Evolutionary conservation across 2,888 invertebrate genomes (phyloP), one percentile per base, ranked within the genome.

Genomic region (Amblyteles armatorius): DNA sequence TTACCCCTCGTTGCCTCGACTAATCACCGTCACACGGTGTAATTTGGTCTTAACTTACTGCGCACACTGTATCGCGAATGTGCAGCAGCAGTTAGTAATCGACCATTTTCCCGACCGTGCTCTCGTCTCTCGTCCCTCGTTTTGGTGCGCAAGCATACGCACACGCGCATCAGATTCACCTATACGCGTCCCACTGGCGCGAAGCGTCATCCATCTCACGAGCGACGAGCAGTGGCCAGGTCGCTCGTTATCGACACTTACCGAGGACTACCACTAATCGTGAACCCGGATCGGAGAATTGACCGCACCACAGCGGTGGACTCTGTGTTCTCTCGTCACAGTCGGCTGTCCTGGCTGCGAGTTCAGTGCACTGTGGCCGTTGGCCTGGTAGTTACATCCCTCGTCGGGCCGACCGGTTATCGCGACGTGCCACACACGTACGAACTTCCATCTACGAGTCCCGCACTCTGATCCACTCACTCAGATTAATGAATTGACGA

Each of bases 161-260:
- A 19, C 44, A 40, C 44, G 16, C 44, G 44, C 44, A 40, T 4
- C n/a, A 0, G 67, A 26, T 40, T 11, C 40, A 29, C 57, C 36
- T 11, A 44, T 44, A 22, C 48, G 36, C 57, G 67, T 78, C 71
- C 40, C 29, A 36, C 26, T 48, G 36, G 19, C 55, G 67, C 44
- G 55, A 52, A 48, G 52, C 72, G 72, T 77, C 72, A 67, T 84
- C 52, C 60, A 71, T 84, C 71, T 57, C 71, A 50, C 67, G 67
- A 16, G 71, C 63, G 79, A 44, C 71, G 76, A 72, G 72, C 67
- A 40, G 71, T 65, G 79, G 65, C 80, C 72, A 76, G 72, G 57
- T 72, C 50, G 77, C 80, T 80, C 83, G 80, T 84, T 84, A 84
- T 80, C 80, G 72, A 67, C 83, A 84, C 83, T 84, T 84, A 80